These are phyloP conservation scores for Aplodontia rufa DNA, from an alignment of 2,113 vertebrate genomes.

Conservation along the genomic window DNA sequence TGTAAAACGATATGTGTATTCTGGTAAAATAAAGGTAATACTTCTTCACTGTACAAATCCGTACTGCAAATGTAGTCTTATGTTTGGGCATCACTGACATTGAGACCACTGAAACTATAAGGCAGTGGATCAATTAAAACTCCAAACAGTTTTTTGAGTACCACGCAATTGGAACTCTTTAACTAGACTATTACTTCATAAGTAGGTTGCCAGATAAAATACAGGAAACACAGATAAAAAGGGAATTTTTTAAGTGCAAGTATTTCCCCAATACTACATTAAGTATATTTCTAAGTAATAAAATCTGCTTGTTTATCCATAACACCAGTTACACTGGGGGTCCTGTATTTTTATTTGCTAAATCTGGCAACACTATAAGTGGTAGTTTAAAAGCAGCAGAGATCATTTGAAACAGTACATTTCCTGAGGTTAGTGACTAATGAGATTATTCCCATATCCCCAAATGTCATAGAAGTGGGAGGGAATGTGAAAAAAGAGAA, in stretches of 20 bases:
- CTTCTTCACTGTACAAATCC: background rate
- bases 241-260: background rate
- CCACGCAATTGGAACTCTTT: background rate
- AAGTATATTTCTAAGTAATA: background rate
- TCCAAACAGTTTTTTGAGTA: background rate
- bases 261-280: background rate
- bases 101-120: background rate
- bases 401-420: constrained; percentile 27
- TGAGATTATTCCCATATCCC: constrained; percentile 14
- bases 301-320: background rate
- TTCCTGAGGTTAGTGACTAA: constrained; percentile 40
- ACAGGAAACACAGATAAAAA: background rate
- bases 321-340: background rate
- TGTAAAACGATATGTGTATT: background rate
- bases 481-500: background rate
- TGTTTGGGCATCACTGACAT: background rate
- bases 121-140: background rate
- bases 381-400: background rate
- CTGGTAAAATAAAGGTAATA: background rate
- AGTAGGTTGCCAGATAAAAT: constrained; percentile 28
- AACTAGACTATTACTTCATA: background rate
- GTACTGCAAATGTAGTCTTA: background rate
- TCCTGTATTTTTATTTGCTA: constrained; percentile 17
- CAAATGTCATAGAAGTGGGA: constrained; percentile 28
- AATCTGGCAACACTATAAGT: background rate